A percentile compares a stretch with the other conserved stretches of the same genome.
phyloP scores from a whole-genome alignment of 2,797 vertebrate genomes.

The Chelidonichthys spinosus region DNA sequence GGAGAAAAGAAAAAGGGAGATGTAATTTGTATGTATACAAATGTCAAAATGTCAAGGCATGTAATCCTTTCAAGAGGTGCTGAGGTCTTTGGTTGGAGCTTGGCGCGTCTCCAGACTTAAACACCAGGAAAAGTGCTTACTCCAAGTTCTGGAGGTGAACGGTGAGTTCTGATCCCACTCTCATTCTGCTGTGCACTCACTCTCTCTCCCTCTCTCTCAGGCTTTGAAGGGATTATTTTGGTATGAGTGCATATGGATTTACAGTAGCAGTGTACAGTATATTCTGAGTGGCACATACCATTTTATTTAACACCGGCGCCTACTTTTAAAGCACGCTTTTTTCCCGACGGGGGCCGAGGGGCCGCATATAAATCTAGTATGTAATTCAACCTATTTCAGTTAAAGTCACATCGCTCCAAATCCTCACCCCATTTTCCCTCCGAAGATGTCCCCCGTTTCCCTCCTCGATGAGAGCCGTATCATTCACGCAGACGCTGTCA shows the following conservation, averaged over 20 bases:
- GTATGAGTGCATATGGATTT: slow-evolving; percentile 64
- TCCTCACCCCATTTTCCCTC: slow-evolving; percentile 5
- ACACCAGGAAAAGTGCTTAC: slow-evolving; percentile 67
- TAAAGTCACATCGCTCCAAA: slow-evolving; percentile 23
- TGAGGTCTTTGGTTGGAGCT: slow-evolving; percentile 59
- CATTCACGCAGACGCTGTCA: slow-evolving; percentile 9
- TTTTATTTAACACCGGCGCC: slow-evolving; percentile 46
- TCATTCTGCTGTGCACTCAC: slow-evolving; percentile 24
- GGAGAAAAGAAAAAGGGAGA: slow-evolving; percentile 42
- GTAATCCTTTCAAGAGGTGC: slow-evolving; percentile 81
- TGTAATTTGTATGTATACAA: slow-evolving; percentile 76
- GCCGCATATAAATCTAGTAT: background rate
- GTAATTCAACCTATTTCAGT: background rate
- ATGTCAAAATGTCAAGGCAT: slow-evolving; percentile 81
- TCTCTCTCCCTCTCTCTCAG: slow-evolving; percentile 21
- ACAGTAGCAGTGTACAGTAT: slow-evolving; percentile 50
- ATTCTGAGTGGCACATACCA: slow-evolving; percentile 51
- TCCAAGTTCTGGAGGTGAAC: slow-evolving; percentile 67
- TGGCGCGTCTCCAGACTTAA: slow-evolving; percentile 64
- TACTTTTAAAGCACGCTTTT: no score
- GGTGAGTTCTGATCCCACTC: slow-evolving; percentile 60
- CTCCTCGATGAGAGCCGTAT: slow-evolving; percentile 17
- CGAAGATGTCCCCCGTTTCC: slow-evolving; percentile 8
- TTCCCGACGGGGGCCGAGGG: no score
- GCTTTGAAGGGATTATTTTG: slow-evolving; percentile 67